Base-by-base conservation (phyloP, 2,797 vertebrate genomes). In the Discoglossus pictus region DNA sequence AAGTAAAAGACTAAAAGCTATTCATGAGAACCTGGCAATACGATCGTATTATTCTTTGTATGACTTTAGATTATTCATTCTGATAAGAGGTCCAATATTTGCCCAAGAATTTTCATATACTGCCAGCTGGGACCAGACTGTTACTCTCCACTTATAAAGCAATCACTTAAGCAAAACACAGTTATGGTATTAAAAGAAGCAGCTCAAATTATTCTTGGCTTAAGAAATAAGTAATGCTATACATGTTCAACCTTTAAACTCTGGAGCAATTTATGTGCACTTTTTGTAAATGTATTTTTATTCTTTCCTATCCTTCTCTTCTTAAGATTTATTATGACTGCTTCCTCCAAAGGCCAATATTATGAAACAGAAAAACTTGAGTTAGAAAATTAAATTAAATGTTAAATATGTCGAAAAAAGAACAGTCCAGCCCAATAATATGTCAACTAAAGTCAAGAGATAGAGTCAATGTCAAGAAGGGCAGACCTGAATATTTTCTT, bases 131-230 rank as follows among this genome's bases (percentile, higher is more conserved):
- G 60, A 70, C 59, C 52, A 43, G 43, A 12, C 52, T 63, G 67
- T 43, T 70, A 40, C 60, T 70, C 67, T 70, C 67, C 67, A 70
- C 67, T 70, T 70, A 70, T 70, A 70, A 70, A 70, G 67, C 67
- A 70, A 70, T 70, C 67, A 70, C 67, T 70, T 70, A 63, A 70
- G 67, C 59, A 56, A 56, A 70, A 63, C 67, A 70, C 60, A 58
- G 60, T 70, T 70, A 70, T 50, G 18, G 67, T 58, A 70, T 70
- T 70, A 70, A 70, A 63, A 56, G 67, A 40, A 63, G 60, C 60
- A 35, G 67, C 17, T 42, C 35, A 55, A 53, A 63, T 70, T 70
- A 56, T 70, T 63, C 60, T 70, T 70, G 67, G 67, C 67, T 47
- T 46, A 6, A 43, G 51, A 61, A 31, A 35, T 12, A 47, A 36